These are phyloP conservation scores for Hydractinia symbiolongicarpus DNA, from an alignment of 30 jellyfish, hydroid and myxozoan species.

Conservation along the genomic window DNA sequence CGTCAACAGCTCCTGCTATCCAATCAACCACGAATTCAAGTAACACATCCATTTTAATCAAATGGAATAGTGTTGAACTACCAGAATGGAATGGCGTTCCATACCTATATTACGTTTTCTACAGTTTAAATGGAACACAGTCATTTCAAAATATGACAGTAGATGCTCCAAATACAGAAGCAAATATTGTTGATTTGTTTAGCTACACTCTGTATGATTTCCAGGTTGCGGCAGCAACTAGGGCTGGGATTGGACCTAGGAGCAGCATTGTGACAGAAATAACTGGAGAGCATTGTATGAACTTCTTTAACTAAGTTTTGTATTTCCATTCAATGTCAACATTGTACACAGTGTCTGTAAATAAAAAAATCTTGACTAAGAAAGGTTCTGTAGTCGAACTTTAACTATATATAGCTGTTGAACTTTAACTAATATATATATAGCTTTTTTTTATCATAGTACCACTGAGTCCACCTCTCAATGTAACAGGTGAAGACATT, in stretches of 20 bases:
- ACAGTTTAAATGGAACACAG: not conserved
- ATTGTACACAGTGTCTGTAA: too few relatives aligned
- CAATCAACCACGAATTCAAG: too few relatives aligned
- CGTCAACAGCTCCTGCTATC: too few relatives aligned
- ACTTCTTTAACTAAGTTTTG: not conserved
- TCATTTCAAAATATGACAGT: not conserved
- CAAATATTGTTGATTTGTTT: not conserved
- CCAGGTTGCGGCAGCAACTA: not conserved
- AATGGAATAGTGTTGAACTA: not conserved
- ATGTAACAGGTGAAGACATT: slow-evolving; percentile 32
- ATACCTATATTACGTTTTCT: not conserved
- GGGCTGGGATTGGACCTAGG: not conserved
- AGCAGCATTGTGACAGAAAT: not conserved
- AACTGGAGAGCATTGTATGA: not conserved
- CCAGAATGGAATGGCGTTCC: not conserved
- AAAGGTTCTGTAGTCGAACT: not conserved
- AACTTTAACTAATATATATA: too few relatives aligned
- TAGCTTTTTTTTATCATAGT: slow-evolving; percentile 24
- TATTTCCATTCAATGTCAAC: not conserved
- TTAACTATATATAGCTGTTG: not conserved
- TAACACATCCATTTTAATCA: too few relatives aligned
- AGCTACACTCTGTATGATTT: not conserved
- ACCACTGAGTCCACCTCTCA: slow-evolving; percentile 45
- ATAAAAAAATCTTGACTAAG: not conserved
- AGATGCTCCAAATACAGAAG: not conserved